A percentile compares a stretch with the other conserved stretches of the same genome.
Evolutionary conservation across 2,113 vertebrate genomes (phyloP).

Genomic region (Neotragus moschatus): DNA sequence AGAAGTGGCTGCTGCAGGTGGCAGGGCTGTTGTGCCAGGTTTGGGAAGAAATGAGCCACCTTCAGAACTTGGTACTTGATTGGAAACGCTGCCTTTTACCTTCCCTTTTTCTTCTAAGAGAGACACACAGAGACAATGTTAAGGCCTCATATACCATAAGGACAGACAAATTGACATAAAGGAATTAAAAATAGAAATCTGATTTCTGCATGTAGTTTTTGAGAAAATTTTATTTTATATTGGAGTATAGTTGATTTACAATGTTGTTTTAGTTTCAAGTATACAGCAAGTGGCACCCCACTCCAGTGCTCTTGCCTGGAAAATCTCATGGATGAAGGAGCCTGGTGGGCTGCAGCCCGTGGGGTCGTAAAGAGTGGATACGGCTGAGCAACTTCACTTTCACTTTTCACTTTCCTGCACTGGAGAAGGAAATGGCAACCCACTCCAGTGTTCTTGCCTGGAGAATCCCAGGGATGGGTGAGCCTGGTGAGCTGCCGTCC

Average conservation of each 20-base stretch:
- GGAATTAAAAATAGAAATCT: not conserved
- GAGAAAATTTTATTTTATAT: not conserved
- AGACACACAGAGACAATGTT: slow-evolving; percentile 8
- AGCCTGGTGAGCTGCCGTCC: no score
- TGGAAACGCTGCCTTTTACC: slow-evolving; percentile 65
- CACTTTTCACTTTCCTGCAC: no score
- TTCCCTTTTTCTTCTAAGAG: slow-evolving; percentile 81
- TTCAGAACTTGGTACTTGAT: slow-evolving; percentile 74
- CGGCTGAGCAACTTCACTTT: no score
- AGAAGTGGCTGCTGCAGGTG: slow-evolving; percentile 62
- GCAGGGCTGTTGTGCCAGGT: slow-evolving; percentile 62
- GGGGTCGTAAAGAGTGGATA: no score
- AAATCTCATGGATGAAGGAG: no score
- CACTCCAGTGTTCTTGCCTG: no score
- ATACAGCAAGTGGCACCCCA: not conserved
- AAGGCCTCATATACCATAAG: not conserved
- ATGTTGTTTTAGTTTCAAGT: not conserved
- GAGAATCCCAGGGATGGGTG: no score
- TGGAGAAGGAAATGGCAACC: no score
- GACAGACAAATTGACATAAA: not conserved
- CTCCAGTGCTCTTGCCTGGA: no score
- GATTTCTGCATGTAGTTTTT: not conserved
- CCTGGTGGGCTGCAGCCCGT: no score
- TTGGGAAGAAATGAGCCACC: slow-evolving; percentile 74
- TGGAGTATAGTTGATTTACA: not conserved